phyloP scores from a whole-genome alignment of 1,140 invertebrate species.

The Linepithema humile region DNA sequence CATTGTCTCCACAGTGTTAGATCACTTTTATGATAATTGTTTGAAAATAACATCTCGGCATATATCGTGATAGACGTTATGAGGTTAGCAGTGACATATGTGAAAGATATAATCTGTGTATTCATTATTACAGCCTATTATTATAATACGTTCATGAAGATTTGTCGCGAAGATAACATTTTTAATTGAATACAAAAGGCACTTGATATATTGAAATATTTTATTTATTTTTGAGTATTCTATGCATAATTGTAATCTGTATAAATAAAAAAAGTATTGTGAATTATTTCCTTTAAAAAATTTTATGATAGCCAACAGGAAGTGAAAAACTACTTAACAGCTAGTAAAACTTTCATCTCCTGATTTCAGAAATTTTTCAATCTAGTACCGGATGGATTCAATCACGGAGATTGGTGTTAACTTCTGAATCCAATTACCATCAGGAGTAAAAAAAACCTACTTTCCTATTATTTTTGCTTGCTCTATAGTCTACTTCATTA shows the following conservation, averaged over 20 bases:
- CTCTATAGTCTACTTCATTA: neutral
- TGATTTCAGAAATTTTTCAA: neutral
- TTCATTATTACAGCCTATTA: neutral
- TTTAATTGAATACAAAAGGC: neutral
- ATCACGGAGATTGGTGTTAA: neutral
- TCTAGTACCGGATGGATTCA: neutral
- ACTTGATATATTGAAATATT: neutral
- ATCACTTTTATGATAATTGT: neutral
- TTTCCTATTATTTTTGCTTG: neutral
- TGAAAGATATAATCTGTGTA: neutral
- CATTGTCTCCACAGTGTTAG: neutral
- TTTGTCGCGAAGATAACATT: no score
- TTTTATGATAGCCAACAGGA: no score
- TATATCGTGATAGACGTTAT: neutral
- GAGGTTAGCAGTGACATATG: neutral
- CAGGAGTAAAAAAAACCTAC: neutral
- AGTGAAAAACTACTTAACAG: no score
- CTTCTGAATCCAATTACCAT: neutral
- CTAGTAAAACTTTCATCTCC: no score
- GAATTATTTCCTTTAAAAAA: conserved; percentile 5
- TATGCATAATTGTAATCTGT: neutral
- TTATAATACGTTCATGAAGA: neutral
- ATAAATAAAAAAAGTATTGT: neutral
- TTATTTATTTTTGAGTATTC: neutral
- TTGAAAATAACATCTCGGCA: neutral